Conservation (phyloP, 2,797 vertebrate genomes). For the Pyrocephalus nanus region DNA sequence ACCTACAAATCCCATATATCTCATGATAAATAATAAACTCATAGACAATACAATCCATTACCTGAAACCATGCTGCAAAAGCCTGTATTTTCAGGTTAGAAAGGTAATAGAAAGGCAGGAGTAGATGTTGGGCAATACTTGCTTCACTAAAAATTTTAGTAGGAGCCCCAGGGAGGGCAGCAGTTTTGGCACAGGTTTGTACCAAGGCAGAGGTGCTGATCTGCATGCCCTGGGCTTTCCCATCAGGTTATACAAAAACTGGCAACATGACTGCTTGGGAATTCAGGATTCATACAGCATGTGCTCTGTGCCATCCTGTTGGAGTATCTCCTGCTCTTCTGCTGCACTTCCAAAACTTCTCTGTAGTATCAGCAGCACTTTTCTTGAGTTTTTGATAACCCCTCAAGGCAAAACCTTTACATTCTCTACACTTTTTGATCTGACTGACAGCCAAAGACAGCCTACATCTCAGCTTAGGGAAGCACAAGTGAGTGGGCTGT, state of each 20-base stretch:
- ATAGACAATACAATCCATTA: not conserved
- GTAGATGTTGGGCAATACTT: not conserved
- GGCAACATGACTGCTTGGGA: not conserved
- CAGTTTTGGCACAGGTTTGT: not conserved
- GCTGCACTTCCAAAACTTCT: not conserved
- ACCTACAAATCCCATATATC: not conserved
- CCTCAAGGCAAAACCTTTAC: not conserved
- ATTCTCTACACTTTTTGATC: not conserved
- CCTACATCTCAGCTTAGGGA: not conserved
- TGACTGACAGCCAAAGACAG: not conserved
- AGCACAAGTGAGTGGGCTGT: not conserved
- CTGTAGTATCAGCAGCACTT: not conserved
- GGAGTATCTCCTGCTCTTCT: not conserved
- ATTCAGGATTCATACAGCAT: not conserved
- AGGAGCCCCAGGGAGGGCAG: not conserved
- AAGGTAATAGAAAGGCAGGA: not conserved
- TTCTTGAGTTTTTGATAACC: not conserved
- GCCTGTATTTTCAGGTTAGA: not conserved
- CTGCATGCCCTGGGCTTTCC: not conserved
- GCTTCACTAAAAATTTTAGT: not conserved
- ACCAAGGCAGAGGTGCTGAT: not conserved
- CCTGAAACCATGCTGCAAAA: not conserved
- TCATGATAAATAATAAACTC: not conserved
- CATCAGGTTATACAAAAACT: not conserved
- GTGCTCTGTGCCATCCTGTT: no score